phyloP scores from a whole-genome alignment of 2,888 invertebrate species.

The Spisula subtruncata region DNA sequence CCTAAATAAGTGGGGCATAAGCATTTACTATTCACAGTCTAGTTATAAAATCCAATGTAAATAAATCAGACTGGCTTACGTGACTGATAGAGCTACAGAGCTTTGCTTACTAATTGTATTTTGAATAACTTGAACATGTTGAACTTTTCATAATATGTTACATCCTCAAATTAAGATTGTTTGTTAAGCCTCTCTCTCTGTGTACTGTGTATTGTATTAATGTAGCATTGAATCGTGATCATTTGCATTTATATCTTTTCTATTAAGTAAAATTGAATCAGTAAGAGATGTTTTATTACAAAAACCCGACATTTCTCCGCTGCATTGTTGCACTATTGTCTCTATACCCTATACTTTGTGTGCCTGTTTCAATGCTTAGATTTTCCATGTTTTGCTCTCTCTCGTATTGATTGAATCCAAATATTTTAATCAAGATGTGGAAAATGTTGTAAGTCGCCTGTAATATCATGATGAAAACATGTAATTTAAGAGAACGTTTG shows the following conservation, averaged over 20 bases:
- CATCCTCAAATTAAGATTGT: background rate
- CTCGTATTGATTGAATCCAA: conserved; percentile 30
- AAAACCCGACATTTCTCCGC: background rate
- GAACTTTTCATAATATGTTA: background rate
- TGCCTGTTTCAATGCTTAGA: background rate
- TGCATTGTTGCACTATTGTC: background rate
- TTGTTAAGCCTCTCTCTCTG: background rate
- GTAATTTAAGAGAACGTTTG: conserved; percentile 30
- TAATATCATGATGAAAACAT: conserved; percentile 46
- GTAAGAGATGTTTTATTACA: background rate
- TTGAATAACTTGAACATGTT: background rate
- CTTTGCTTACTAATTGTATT: background rate
- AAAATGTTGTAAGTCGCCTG: conserved; percentile 42
- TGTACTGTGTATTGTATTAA: conserved; percentile 4
- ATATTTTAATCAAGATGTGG: conserved; percentile 40
- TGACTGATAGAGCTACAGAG: too few relatives aligned
- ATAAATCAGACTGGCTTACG: too few relatives aligned
- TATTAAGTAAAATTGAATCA: conserved; percentile 25
- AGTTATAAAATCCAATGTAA: too few relatives aligned
- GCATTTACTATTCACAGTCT: too few relatives aligned
- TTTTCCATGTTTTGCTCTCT: background rate
- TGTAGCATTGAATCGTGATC: background rate
- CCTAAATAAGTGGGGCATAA: too few relatives aligned
- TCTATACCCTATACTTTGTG: background rate
- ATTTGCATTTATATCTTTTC: conserved; percentile 11